Conservation (phyloP, 1,140 invertebrate genomes). For the Trissolcus basalis region DNA sequence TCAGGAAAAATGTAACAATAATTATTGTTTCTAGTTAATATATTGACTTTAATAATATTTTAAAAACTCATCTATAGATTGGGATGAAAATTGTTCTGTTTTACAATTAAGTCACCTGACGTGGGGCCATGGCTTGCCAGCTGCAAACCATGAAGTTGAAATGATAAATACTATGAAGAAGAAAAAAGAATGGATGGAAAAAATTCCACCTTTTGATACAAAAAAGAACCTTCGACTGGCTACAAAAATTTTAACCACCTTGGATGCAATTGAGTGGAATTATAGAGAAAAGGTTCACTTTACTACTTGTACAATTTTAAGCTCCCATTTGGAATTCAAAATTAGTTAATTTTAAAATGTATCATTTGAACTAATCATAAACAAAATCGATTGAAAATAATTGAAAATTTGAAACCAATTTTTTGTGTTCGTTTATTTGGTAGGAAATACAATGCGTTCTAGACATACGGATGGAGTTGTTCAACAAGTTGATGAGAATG, state of each 20-base stretch:
- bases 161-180: slow-evolving; percentile 80
- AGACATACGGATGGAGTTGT: slow-evolving; percentile 76
- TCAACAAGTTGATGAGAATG: slow-evolving; percentile 71
- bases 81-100: slow-evolving; percentile 47
- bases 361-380: too few relatives aligned
- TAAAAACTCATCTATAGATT: slow-evolving; percentile 29
- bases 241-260: slow-evolving; percentile 78
- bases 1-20: neutral
- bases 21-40: too few relatives aligned
- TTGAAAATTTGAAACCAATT: too few relatives aligned
- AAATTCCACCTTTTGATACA: slow-evolving; percentile 76
- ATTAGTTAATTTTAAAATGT: too few relatives aligned
- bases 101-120: slow-evolving; percentile 75
- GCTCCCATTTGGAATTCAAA: too few relatives aligned
- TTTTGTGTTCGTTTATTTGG: too few relatives aligned
- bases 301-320: too few relatives aligned
- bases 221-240: slow-evolving; percentile 76
- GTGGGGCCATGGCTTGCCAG: slow-evolving; percentile 79
- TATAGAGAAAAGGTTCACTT: slow-evolving; percentile 81
- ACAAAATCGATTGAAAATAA: too few relatives aligned
- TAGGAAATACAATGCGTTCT: slow-evolving; percentile 81
- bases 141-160: slow-evolving; percentile 80
- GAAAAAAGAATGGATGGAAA: slow-evolving; percentile 78
- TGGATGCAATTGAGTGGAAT: slow-evolving; percentile 82
- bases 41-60: too few relatives aligned